A percentile compares a stretch with the other conserved stretches of the same genome.
Evolutionary conservation across 2,888 invertebrate genomes (phyloP).

Genomic region (Metopia argyrocephala): DNA sequence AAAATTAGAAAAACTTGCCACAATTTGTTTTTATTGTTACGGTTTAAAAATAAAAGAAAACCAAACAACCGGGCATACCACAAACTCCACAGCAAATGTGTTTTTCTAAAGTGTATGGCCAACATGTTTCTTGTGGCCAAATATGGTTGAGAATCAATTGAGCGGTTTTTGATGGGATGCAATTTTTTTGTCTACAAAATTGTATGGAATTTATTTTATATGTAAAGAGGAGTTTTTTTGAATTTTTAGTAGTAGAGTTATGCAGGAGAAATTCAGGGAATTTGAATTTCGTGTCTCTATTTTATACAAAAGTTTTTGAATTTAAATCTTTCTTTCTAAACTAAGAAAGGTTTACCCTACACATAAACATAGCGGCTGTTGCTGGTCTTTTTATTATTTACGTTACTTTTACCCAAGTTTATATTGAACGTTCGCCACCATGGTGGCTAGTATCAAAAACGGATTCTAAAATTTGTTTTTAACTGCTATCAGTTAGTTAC

Average conservation of each 20-base stretch:
- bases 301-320: no score
- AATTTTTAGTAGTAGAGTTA: background rate
- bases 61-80: background rate
- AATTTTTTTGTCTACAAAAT: background rate
- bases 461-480: no score
- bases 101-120: conserved; percentile 49
- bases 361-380: no score
- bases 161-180: conserved; percentile 8
- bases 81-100: background rate
- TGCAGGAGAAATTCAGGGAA: background rate
- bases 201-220: conserved; percentile 4
- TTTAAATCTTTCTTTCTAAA: no score
- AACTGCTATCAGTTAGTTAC: no score
- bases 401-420: no score
- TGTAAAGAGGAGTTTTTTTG: background rate
- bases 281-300: background rate
- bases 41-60: conserved; percentile 30
- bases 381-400: no score
- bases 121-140: conserved; percentile 46
- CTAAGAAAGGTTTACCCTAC: no score
- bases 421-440: no score
- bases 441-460: no score
- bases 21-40: conserved; percentile 57
- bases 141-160: conserved; percentile 36
- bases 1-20: no score